Evolutionary conservation across 2,113 vertebrate species (phyloP).

Genomic region (Danionella cerebrum): DNA sequence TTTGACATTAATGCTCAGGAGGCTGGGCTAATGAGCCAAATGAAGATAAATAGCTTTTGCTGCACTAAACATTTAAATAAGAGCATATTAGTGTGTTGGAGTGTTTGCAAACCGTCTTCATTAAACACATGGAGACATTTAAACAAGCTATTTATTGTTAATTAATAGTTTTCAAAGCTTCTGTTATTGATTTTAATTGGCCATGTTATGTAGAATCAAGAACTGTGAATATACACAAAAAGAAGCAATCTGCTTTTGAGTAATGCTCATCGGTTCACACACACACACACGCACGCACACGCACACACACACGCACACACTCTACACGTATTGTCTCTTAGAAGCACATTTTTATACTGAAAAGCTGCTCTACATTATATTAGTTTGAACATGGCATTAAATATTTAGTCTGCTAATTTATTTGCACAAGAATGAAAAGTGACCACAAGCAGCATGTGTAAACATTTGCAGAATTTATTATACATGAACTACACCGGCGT

Average conservation of each 20-base stretch:
- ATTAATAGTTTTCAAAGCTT: not conserved
- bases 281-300: no score
- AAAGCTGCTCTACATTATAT: not conserved
- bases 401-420: not conserved
- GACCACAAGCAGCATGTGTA: not conserved
- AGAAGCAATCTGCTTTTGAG: not conserved
- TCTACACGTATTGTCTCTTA: no score
- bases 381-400: not conserved
- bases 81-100: not conserved
- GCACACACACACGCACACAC: no score
- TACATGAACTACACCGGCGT: not conserved
- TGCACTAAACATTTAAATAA: not conserved
- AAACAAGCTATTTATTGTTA: not conserved
- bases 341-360: no score
- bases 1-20: slow-evolving; percentile 8
- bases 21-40: slow-evolving; percentile 13
- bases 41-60: not conserved
- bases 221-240: not conserved
- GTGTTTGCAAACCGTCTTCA: not conserved
- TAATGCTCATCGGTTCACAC: not conserved
- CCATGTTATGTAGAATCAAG: not conserved
- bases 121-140: not conserved
- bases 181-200: not conserved
- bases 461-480: not conserved
- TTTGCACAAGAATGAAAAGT: not conserved